These are phyloP conservation scores for Gila orcuttii DNA, from an alignment of 2,113 vertebrate species.

Conservation along the genomic window DNA sequence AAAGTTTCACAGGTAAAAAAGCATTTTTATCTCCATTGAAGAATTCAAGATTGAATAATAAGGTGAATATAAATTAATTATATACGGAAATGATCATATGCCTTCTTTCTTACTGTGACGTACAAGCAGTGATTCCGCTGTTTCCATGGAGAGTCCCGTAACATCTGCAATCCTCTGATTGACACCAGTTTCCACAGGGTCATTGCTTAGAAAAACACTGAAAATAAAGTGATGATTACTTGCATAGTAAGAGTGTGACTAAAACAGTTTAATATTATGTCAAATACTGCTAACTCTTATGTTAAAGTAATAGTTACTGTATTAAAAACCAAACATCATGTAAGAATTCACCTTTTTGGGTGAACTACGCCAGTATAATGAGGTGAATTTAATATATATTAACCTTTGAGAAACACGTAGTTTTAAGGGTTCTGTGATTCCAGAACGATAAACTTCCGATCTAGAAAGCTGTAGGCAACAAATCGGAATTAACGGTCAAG, in stretches of 20 bases:
- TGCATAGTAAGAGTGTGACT: no score
- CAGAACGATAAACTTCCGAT: no score
- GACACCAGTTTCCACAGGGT: slow-evolving; percentile 1
- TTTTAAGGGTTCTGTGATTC: no score
- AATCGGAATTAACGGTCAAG: no score
- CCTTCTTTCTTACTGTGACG: neutral
- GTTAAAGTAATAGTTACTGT: no score
- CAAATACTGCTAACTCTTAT: no score
- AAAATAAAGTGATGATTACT: neutral
- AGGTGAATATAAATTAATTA: neutral
- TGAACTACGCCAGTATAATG: neutral
- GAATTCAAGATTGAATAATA: neutral
- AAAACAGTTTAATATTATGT: no score
- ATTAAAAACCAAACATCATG: neutral
- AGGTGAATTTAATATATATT: neutral
- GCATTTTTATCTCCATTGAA: neutral
- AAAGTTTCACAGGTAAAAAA: neutral
- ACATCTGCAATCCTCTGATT: slow-evolving; percentile 11
- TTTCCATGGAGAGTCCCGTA: slow-evolving; percentile 20
- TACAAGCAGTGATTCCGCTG: neutral
- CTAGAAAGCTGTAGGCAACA: no score
- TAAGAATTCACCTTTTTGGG: neutral
- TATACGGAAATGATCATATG: neutral
- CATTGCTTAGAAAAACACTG: neutral
- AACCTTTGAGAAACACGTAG: no score